Evolutionary conservation across 1,140 invertebrate genomes (phyloP), one percentile per base, ranked within the genome.

Genomic region (Antheraea pernyi): DNA sequence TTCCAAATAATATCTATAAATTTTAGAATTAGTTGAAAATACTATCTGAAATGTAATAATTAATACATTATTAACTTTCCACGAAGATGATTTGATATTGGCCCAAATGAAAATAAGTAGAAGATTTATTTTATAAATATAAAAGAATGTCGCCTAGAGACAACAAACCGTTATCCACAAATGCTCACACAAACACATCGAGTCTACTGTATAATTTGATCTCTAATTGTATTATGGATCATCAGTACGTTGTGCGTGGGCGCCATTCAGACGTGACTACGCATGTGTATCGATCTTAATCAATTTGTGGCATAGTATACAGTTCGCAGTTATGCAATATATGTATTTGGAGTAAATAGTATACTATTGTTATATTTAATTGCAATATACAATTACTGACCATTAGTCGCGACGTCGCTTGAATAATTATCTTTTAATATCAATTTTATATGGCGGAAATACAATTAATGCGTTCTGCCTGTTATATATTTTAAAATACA

Each of bases 181-280:
- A 53, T 53, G 13, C 16, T 53, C 1, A n/a, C 1, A 53, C 2
- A 13, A 53, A 53, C 9, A 22, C 11, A 13, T 61, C 19, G 22
- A 11, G 19, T 30, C n/a, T 36, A 11, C 11, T 61, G 6, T 61
- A 30, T 30, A 22, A 30, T 19, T 76, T 84, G 73, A 84, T 89
- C 88, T 91, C 87, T 87, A 88, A 87, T 91, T 88, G 86, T 91
- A 88, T 91, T 86, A 91, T 91, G 87, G 86, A 88, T 88, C 85
- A 88, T 87, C 81, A 78, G 86, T 83, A 80, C 69, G 76, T 36
- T 68, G 82, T 79, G 88, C 88, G 89, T 91, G 89, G 89, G 89
- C 89, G 89, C 89, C 89, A 79, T 77, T 76, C 77, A 76, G 79
- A 79, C 89, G 87, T 91, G 89, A 84, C 77, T 80, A 74, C 77